Evolutionary conservation across 92 coral and sea anemone species (phyloP), one percentile per base, ranked within the genome.

Genomic region (Umimayanthus chanpuru): DNA sequence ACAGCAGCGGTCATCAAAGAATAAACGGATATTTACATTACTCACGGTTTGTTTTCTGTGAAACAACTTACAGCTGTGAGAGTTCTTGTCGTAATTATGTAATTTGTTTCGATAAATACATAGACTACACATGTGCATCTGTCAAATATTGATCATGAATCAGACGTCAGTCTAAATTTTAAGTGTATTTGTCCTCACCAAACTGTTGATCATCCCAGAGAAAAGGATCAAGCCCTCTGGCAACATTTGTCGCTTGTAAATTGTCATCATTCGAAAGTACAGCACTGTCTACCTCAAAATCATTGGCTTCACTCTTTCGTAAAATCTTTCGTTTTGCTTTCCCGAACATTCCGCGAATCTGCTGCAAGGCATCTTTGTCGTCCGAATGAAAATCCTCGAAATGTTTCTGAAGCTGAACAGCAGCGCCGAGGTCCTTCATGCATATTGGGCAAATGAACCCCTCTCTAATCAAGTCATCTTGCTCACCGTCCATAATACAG

Each of bases 361-460:
- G 98, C 65, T 94, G 96, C 32, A 93, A 90, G 23, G 98, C 90
- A 83, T 93, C 99, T 49, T 93, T 92, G 4, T 91, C 95, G 44
- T 90, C 91, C 9, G 98, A 93, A 91, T 97, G 99, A 75, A 73
- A 79, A 32, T 97, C 99, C 53, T 91, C 97, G 77, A 97, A 97
- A 93, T 97, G 99, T 79, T 89, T 84, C 67, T 93, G 95, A 49
- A 97, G 89, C 49, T 88, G 80, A 25, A 89, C 50, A 9, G 95
- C 94, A 10, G 91, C 77, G 16, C 93, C 91, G 66, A 97, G 90
- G 81, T 95, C 98, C 86, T 95, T 97, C 94, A 95, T 90, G 50
- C 99, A 97, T 73, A 95, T 90, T 44, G 99, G 99, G 81, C 99
- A 97, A 23, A 97, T 89, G 79, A 97, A 97, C 6, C 99, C 99